phyloP scores from a whole-genome alignment of 1,140 invertebrate genomes.

The Oscheius sp. region DNA sequence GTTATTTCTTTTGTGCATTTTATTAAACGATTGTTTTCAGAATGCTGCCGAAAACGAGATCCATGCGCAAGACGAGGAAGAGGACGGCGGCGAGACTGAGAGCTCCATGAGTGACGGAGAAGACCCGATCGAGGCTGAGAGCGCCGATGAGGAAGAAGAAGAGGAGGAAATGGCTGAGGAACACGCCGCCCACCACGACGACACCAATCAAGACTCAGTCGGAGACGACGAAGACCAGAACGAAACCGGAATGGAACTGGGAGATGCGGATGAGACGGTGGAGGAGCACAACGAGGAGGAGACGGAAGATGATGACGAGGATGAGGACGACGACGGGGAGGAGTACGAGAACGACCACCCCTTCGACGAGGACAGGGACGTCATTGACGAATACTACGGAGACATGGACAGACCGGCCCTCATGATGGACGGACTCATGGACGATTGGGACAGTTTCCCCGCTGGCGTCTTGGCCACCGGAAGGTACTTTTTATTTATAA shows the following conservation, averaged over 20 bases:
- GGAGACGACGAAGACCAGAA: not conserved
- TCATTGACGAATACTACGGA: not conserved
- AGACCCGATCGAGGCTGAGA: not conserved
- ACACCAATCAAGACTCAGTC: not conserved
- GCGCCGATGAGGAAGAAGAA: conserved; percentile 17
- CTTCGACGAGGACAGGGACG: not conserved
- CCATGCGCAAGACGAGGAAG: conserved; percentile 3
- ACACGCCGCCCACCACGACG: not conserved
- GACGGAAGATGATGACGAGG: conserved; percentile 25
- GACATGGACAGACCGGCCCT: not conserved
- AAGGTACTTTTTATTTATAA: not conserved
- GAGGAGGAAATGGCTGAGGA: no score
- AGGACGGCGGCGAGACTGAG: no score
- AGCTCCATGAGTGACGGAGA: not conserved
- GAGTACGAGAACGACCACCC: conserved; percentile 6
- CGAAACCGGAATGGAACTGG: not conserved
- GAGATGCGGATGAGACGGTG: conserved; percentile 32
- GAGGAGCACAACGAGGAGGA: conserved; percentile 40
- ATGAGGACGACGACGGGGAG: conserved; percentile 29
- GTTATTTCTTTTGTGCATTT: no score
- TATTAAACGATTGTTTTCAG: no score
- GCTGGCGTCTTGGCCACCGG: not conserved
- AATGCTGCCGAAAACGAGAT: no score
- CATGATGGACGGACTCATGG: not conserved
- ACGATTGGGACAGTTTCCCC: conserved; percentile 11